Evolutionary conservation across 2,888 invertebrate genomes (phyloP), one percentile per base, ranked within the genome.

Genomic region (Stegophylla sp.): DNA sequence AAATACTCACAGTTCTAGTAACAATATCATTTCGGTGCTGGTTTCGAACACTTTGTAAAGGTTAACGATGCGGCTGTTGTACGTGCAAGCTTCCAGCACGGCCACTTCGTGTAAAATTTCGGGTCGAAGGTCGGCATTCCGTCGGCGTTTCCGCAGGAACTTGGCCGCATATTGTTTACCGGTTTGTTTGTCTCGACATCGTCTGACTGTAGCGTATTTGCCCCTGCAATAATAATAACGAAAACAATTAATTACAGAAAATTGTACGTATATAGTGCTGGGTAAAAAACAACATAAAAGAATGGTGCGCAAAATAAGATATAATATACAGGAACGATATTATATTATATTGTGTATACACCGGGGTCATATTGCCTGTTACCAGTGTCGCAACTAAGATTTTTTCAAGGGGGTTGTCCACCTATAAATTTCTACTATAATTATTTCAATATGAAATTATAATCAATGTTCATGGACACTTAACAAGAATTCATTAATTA

Each of bases 111-210:
- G 96, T 84, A 95, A 91, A 85, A 97, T 94, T 88, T 97, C 96
- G 84, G 94, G 91, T 86, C 92, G 91, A 85, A 93, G 93, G 87
- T 94, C 94, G 84, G 92, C 91, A 84, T 95, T 93, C 84, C 95
- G 92, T 87, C 96, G 92, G 85, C 97, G 89, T 86, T 97, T 93
- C 87, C 95, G 93, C 84, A 96, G 93, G 88, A 95, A 96, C 89
- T 98, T 98, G 83, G 97, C 97, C n/a, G 97, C 98, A 88, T 94
- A 97, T 86, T 94, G 93, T 86, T 92, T 91, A 82, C 94, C 94
- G 77, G 93, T 93, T 85, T 92, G 91, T 87, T 93, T 91, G 89
- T 97, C 94, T 48, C 93, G 91, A 86, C 96, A 95, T 87, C 95
- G 92, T 86, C 94, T 92, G 84, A 98, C 97, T 84, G 96, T 94